A percentile compares a stretch with the other conserved stretches of the same genome.
These are phyloP conservation scores for Trachelipus rathkii DNA, from an alignment of 1,140 invertebrate genomes.

Conservation along the genomic window DNA sequence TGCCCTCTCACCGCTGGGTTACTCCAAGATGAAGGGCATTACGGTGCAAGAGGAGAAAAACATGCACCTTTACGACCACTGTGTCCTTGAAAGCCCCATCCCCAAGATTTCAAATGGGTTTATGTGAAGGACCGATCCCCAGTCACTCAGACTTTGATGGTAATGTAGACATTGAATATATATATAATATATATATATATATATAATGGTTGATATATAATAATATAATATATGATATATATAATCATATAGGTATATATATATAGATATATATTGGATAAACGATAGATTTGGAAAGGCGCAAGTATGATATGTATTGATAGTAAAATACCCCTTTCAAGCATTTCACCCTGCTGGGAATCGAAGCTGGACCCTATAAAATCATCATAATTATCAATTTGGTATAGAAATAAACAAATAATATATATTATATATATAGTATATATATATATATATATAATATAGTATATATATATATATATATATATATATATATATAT, in stretches of 20 bases:
- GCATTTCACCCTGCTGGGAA: too few species aligned
- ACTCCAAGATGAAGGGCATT: constrained; percentile 74
- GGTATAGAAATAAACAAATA: too few species aligned
- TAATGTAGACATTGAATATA: constrained; percentile 50
- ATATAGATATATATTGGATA: constrained; percentile 8
- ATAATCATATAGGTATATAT: neutral
- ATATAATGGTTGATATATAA: too few species aligned
- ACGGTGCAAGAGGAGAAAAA: constrained; percentile 77
- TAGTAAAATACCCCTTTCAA: too few species aligned
- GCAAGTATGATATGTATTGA: neutral
- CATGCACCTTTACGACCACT: constrained; percentile 79
- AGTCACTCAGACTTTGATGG: constrained; percentile 87
- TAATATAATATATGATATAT: constrained; percentile 18
- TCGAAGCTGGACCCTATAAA: too few species aligned
- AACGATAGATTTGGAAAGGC: too few species aligned
- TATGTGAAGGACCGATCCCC: constrained; percentile 80
- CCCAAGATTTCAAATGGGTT: constrained; percentile 85
- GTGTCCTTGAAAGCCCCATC: constrained; percentile 72
- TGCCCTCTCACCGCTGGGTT: constrained; percentile 69
- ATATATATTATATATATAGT: too few species aligned
- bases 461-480: too few species aligned
- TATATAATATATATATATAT: constrained; percentile 13
- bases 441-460: too few species aligned
- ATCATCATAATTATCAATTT: too few species aligned
- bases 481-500: too few species aligned